phyloP scores from a whole-genome alignment of 92 coral and sea anemone species.

The Palythoa caribaeorum region DNA sequence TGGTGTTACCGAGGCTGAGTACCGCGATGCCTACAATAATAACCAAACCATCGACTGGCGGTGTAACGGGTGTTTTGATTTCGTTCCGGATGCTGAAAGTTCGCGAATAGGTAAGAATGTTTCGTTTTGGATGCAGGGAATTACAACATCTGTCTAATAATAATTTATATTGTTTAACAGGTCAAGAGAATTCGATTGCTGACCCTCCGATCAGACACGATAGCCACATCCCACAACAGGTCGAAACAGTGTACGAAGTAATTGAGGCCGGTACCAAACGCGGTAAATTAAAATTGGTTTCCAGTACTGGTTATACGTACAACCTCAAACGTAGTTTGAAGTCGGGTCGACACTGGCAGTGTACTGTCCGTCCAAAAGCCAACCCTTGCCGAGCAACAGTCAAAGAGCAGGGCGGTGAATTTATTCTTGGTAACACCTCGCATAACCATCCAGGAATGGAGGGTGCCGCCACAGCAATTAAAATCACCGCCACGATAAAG shows the following conservation, averaged over 20 bases:
- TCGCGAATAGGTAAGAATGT: no score
- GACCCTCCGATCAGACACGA: no score
- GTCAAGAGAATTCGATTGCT: no score
- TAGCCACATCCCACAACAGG: no score
- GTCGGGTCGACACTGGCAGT: constrained; percentile 34
- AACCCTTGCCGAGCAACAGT: neutral
- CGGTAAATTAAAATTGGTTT: constrained; percentile 4
- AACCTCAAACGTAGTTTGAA: neutral
- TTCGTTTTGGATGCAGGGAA: no score
- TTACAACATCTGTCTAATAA: no score
- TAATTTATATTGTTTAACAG: no score
- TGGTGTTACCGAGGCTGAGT: constrained; percentile 30
- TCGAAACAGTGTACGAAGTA: no score
- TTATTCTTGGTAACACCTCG: neutral
- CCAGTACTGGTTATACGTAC: constrained; percentile 20
- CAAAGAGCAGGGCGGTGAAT: neutral
- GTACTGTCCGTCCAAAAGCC: constrained; percentile 20
- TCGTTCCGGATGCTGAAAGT: no score
- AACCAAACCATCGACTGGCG: constrained; percentile 38
- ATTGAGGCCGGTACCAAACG: neutral
- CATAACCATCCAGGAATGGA: neutral
- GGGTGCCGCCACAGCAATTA: neutral
- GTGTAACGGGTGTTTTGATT: neutral
- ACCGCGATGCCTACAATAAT: constrained; percentile 21
- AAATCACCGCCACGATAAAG: neutral